Evolutionary conservation across 2,888 invertebrate genomes (phyloP), one percentile per base, ranked within the genome.

Genomic region (Zaprionus obscuricornis): DNA sequence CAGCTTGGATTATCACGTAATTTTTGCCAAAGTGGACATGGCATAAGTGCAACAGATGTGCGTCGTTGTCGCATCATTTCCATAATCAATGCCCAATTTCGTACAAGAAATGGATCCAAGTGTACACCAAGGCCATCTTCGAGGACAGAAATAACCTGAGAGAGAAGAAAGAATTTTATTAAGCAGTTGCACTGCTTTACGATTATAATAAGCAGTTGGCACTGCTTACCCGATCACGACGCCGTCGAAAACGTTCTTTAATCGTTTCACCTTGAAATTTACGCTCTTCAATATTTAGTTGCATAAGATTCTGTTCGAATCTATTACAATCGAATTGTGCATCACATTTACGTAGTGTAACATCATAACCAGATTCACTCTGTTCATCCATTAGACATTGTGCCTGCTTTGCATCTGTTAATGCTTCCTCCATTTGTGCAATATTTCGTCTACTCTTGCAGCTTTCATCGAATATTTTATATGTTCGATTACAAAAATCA

Each of bases 11-110:
- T 69, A 1, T 83, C 85, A 6, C 59, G 73, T n/a, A 83, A 45
- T 17, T 75, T 69, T 51, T 87, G 86, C 88, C 88, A 89, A 0
- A 85, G 46, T 0, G 87, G 87, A 8, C 82, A 78, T 0, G 58
- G 37, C 39, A 81, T 78, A 1, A 14, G 42, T 20, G 40, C 65
- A 17, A 18, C 70, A 8, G 13, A 39, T 22, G 11, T 10, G 0
- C 13, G n/a, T 1, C 54, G 60, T 0, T 31, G 10, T 0, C 46
- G 47, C 1, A 14, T 29, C 3, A 51, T 8, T 0, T 58, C 56
- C 18, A 17, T 7, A 0, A 66, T 8, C 16, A 36, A 3, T 0
- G 68, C 66, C 7, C 68, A 63, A 55, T 86, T 72, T 37, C 78
- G 45, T 5, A 75, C 47, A 45, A 89, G 60, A 20, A 89, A 89